A percentile compares a stretch with the other conserved stretches of the same genome.
Evolutionary conservation across 2,113 vertebrate genomes (phyloP).

Genomic region (Penelope pileata): DNA sequence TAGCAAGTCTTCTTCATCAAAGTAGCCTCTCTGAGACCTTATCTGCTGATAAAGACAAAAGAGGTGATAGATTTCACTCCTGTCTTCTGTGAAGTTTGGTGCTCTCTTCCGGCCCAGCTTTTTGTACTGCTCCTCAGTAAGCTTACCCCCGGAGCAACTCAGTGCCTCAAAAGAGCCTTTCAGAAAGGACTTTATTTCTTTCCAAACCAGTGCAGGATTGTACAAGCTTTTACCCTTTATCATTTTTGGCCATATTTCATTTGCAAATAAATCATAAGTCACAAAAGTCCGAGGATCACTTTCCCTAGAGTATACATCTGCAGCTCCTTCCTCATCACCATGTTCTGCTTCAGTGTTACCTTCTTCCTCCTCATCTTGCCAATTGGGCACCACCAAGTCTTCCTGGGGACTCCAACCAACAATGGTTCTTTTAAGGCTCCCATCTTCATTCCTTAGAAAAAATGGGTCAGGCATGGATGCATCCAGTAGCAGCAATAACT

Average conservation of each 20-base stretch:
- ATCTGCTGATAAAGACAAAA: slow-evolving; percentile 82
- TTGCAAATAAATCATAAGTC: slow-evolving; percentile 77
- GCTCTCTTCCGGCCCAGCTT: slow-evolving; percentile 80
- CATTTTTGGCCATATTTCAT: slow-evolving; percentile 84
- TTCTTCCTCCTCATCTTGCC: slow-evolving; percentile 78
- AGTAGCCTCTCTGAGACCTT: slow-evolving; percentile 79
- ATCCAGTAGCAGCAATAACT: slow-evolving; percentile 80
- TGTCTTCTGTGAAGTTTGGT: slow-evolving; percentile 82
- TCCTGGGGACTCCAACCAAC: slow-evolving; percentile 80
- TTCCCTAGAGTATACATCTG: slow-evolving; percentile 52
- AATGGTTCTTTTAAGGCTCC: slow-evolving; percentile 79
- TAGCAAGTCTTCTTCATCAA: slow-evolving; percentile 83
- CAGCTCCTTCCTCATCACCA: slow-evolving; percentile 61
- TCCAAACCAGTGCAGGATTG: slow-evolving; percentile 83
- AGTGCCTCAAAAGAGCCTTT: slow-evolving; percentile 85
- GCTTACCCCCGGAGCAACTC: slow-evolving; percentile 70
- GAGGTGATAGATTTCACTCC: slow-evolving; percentile 81
- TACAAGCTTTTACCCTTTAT: slow-evolving; percentile 80
- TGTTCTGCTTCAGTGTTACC: slow-evolving; percentile 59
- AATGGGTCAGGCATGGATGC: slow-evolving; percentile 81
- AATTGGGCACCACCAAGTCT: slow-evolving; percentile 67
- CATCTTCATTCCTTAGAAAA: slow-evolving; percentile 83
- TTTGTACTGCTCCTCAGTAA: slow-evolving; percentile 80
- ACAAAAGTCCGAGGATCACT: slow-evolving; percentile 76
- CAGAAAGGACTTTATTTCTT: slow-evolving; percentile 86